Conservation (phyloP, 1,140 invertebrate species). For the Armadillidium nasatum region DNA sequence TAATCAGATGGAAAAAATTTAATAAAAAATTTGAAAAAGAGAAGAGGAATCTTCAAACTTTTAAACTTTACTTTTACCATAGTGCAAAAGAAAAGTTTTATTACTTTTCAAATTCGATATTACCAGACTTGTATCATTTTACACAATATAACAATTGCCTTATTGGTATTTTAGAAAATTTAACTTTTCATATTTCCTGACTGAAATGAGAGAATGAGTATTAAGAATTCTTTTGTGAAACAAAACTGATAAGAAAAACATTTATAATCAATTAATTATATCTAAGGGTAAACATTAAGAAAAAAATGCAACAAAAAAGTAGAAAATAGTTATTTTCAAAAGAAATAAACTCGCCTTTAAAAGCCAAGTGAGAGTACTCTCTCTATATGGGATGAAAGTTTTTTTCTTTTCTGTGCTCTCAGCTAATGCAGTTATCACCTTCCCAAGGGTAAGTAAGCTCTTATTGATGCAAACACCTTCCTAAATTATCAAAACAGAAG, state of each 20-base stretch:
- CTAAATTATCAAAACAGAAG: slow-evolving; percentile 35
- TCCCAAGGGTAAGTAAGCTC: slow-evolving; percentile 73
- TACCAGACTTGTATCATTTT: too few relatives aligned
- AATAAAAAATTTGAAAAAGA: too few relatives aligned
- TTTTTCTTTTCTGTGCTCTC: slow-evolving; percentile 56
- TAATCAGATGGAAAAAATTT: too few relatives aligned
- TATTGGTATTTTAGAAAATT: too few relatives aligned
- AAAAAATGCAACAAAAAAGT: neutral
- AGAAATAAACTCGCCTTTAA: slow-evolving; percentile 47
- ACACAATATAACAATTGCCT: too few relatives aligned
- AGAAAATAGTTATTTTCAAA: neutral
- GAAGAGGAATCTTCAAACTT: too few relatives aligned
- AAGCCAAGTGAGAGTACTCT: slow-evolving; percentile 49
- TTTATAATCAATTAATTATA: neutral
- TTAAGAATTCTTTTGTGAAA: neutral
- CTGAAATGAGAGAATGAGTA: neutral
- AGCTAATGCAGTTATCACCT: slow-evolving; percentile 67
- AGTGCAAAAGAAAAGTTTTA: too few relatives aligned
- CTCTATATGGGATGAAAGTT: slow-evolving; percentile 58
- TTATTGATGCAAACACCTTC: slow-evolving; percentile 76
- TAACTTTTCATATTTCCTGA: neutral
- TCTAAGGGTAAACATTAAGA: neutral
- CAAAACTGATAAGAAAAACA: neutral
- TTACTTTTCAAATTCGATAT: too few relatives aligned
- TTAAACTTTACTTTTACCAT: too few relatives aligned